Evolutionary conservation across 1,140 invertebrate species (phyloP), one percentile per base, ranked within the genome.

Genomic region (Drosophila elegans): DNA sequence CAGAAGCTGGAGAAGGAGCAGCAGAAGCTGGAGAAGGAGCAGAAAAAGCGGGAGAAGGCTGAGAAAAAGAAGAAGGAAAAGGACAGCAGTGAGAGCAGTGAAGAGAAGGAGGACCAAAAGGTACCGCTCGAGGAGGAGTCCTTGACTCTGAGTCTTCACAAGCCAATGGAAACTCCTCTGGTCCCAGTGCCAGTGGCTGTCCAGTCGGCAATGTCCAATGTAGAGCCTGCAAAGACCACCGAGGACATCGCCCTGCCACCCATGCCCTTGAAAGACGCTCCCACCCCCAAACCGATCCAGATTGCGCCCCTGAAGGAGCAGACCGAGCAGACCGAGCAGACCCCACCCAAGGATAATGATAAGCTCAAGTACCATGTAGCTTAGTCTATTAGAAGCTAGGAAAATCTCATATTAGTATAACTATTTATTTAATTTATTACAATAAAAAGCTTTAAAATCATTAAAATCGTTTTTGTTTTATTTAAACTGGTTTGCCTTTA

Each of bases 361-460:
- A 78, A 51, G 66, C 82, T 85, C 9, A 78, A 81, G 55, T 85
- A 85, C 59, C 39, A 61, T 38, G 57, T 86, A 38, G 72, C 61
- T 42, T 85, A 82, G 49, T 16, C 4, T 53, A 34, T 16, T 0
- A 41, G 4, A n/a, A 46, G 21, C 34, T n/a, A 29, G 1, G 29
- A 7, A 16, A 12, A 74, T 46, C 46, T 85, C 52, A 68, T 9
- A 9, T 55, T 39, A 27, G 3, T 36, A 4, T 21, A 29, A 45
- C 36, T 72, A 74, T 77, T 73, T 52, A 83, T 80, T 85, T 68
- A 52, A 73, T 80, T 80, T 72, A 68, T 66, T 66, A 36, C 44
- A 44, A 66, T 38, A 67, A 80, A 80, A 74, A 68, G 29, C 29
- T 32, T 42, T 16, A n/a, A 9, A 48, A 32, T n/a, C 5, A 9